Evolutionary conservation across 2,888 invertebrate genomes (phyloP).

Genomic region (Suillia variegata): DNA sequence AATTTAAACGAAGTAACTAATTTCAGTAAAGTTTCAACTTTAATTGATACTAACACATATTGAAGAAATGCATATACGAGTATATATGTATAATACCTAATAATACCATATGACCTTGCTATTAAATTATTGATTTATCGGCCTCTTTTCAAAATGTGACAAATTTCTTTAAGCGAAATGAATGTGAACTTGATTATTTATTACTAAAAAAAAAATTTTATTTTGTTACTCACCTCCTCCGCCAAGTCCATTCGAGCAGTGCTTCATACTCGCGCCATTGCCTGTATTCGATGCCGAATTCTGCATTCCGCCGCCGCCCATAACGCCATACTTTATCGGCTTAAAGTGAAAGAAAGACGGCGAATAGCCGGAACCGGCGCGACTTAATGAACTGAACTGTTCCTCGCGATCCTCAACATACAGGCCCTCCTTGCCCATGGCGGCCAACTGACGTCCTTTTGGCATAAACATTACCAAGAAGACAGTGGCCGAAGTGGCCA

Average conservation of each 20-base stretch:
- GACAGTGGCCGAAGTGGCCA: constrained; percentile 82
- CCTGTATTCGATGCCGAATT: constrained; percentile 58
- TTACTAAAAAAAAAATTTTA: too few relatives aligned
- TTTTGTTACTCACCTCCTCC: constrained; percentile 56
- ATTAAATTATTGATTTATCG: too few relatives aligned
- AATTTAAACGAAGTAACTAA: too few relatives aligned
- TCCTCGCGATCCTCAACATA: constrained; percentile 83
- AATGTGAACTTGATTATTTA: too few relatives aligned
- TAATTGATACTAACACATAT: too few relatives aligned
- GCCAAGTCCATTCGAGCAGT: constrained; percentile 58
- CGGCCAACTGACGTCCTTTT: constrained; percentile 88
- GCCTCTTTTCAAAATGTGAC: too few relatives aligned
- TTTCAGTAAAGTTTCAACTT: too few relatives aligned
- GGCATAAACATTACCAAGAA: constrained; percentile 94
- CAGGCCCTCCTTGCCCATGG: constrained; percentile 87
- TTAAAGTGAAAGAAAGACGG: constrained; percentile 94
- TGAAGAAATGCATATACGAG: too few relatives aligned
- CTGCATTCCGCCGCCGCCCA: constrained; percentile 63
- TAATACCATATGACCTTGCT: too few relatives aligned
- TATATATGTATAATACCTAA: too few relatives aligned
- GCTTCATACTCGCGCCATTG: constrained; percentile 63
- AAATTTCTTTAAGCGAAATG: constrained; percentile 3
- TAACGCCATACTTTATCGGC: constrained; percentile 79
- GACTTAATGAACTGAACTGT: constrained; percentile 78
- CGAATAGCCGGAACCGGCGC: constrained; percentile 82